phyloP scores from a whole-genome alignment of 2,113 vertebrate species.

The Cololabis saira region DNA sequence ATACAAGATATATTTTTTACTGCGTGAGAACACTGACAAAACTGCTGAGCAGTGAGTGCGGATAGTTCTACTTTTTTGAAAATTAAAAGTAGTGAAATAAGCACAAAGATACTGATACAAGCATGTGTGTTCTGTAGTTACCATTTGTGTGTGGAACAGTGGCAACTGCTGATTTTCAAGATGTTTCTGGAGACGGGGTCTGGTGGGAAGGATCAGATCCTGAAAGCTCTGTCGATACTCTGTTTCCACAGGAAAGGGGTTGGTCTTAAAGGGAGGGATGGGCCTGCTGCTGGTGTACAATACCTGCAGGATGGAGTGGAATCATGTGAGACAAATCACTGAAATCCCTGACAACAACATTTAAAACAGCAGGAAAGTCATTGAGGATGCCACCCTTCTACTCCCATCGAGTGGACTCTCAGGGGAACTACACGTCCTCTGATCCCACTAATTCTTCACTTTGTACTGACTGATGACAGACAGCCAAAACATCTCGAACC shows the following conservation, averaged over 20 bases:
- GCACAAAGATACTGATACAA: neutral
- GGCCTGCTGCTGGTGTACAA: slow-evolving; percentile 39
- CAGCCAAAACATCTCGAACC: neutral
- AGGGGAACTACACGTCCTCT: neutral
- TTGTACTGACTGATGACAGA: too few species aligned
- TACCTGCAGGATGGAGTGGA: slow-evolving; percentile 34
- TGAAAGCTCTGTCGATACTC: slow-evolving; percentile 64
- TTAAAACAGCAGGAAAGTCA: too few species aligned
- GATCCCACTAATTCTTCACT: too few species aligned
- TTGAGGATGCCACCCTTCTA: too few species aligned
- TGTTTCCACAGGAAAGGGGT: slow-evolving; percentile 45
- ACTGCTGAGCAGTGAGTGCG: too few species aligned
- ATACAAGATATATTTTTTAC: too few species aligned
- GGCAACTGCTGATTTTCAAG: slow-evolving; percentile 49
- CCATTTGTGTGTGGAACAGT: slow-evolving; percentile 49
- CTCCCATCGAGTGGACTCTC: slow-evolving; percentile 31
- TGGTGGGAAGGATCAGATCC: slow-evolving; percentile 26
- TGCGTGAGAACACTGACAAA: too few species aligned
- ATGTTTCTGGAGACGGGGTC: slow-evolving; percentile 42
- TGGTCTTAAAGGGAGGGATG: slow-evolving; percentile 41
- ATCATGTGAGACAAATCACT: neutral
- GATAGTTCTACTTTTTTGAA: too few species aligned
- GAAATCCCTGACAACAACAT: too few species aligned
- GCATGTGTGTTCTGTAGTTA: neutral
- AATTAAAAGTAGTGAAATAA: too few species aligned